These are phyloP conservation scores for Metacarcinus magister DNA, from an alignment of 2,888 invertebrate species.

Conservation along the genomic window DNA sequence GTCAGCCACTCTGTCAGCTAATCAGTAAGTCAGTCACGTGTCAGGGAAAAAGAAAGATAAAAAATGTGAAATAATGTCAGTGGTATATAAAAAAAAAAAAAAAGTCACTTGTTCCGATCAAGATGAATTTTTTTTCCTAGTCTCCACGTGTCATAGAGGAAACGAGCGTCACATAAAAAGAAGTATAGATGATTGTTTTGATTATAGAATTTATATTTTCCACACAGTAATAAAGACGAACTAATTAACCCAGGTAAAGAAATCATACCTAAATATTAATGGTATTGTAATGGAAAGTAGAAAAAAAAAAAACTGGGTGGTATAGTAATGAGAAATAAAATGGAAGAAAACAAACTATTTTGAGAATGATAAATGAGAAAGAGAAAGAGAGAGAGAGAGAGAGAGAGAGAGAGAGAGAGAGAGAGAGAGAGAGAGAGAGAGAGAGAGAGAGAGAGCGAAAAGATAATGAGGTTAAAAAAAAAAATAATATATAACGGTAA, in stretches of 20 bases:
- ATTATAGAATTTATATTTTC: too few relatives aligned
- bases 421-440: slow-evolving; percentile 50
- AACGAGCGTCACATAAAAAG: neutral
- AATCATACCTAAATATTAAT: neutral
- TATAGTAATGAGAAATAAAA: too few relatives aligned
- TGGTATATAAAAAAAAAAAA: too few relatives aligned
- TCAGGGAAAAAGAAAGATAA: neutral
- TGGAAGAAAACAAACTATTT: too few relatives aligned
- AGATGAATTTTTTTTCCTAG: too few relatives aligned
- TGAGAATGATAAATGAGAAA: neutral
- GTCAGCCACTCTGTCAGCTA: neutral
- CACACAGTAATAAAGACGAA: neutral
- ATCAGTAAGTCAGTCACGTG: neutral
- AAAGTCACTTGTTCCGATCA: too few relatives aligned
- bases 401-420: slow-evolving; percentile 42
- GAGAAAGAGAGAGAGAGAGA: slow-evolving; percentile 38
- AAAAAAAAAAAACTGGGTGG: neutral
- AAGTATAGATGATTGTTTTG: too few relatives aligned
- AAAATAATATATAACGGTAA: too few relatives aligned
- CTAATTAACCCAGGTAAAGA: neutral
- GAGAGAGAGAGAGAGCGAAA: neutral
- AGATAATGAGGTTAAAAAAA: too few relatives aligned
- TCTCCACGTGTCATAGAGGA: too few relatives aligned
- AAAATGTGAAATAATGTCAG: neutral
- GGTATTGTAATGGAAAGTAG: neutral